phyloP scores from a whole-genome alignment of 2,113 vertebrate genomes.

The Ochotona curzoniae region DNA sequence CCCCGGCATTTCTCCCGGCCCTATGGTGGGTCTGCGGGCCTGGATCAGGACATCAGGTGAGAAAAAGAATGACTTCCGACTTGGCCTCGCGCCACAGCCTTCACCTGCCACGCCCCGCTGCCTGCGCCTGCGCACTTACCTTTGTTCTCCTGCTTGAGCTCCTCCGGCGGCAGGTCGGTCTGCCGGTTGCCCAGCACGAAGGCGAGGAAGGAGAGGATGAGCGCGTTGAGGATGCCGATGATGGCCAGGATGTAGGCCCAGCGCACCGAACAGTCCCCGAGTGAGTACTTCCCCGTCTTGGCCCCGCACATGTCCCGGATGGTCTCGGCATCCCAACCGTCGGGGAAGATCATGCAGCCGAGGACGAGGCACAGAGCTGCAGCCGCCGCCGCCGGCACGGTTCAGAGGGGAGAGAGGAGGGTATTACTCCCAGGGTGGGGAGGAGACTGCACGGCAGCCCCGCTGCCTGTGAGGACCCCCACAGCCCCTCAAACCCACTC shows the following conservation, averaged over 20 bases:
- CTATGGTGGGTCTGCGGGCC: too few relatives aligned
- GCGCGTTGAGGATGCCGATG: constrained; percentile 95
- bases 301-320: constrained; percentile 95
- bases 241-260: constrained; percentile 97
- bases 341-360: constrained; percentile 95
- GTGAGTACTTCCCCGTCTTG: constrained; percentile 93
- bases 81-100: too few relatives aligned
- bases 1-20: too few relatives aligned
- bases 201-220: constrained; percentile 96
- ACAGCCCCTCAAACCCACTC: not conserved
- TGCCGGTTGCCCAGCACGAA: constrained; percentile 97
- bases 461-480: not conserved
- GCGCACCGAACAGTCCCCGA: constrained; percentile 95
- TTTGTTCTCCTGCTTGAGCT: constrained; percentile 94
- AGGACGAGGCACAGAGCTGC: constrained; percentile 94
- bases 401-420: constrained; percentile 46
- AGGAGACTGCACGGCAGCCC: not conserved
- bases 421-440: too few relatives aligned
- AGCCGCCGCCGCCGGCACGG: not conserved
- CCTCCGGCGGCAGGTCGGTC: constrained; percentile 93
- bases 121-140: constrained; percentile 79
- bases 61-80: too few relatives aligned
- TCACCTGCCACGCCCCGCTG: not conserved
- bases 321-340: constrained; percentile 96
- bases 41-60: too few relatives aligned